Evolutionary conservation across 2,113 vertebrate genomes (phyloP).

Genomic region (Nyctibius bracteatus): DNA sequence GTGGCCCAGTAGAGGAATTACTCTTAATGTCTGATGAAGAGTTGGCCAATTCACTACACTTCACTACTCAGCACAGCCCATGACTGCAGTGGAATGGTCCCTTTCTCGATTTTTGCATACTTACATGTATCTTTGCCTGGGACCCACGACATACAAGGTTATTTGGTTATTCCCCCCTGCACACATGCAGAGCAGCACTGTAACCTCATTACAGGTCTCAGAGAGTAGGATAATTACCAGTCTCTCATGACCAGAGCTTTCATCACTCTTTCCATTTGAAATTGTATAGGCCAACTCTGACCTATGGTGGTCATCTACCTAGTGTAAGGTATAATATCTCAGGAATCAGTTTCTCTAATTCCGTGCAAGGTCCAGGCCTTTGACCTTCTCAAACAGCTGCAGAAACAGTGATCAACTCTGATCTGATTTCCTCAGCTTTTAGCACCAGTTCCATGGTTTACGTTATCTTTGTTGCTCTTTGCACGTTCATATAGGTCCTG

Average conservation of each 20-base stretch:
- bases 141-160: not conserved
- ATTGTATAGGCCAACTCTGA: conserved; percentile 1
- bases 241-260: not conserved
- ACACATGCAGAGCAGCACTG: not conserved
- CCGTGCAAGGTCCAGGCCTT: not conserved
- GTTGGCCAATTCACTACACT: not conserved
- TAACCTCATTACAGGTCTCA: not conserved
- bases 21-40: too few relatives aligned
- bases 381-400: not conserved
- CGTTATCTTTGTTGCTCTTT: not conserved
- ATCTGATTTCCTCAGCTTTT: conserved; percentile 17
- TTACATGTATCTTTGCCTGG: not conserved
- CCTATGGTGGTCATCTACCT: not conserved
- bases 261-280: not conserved
- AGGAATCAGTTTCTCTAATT: not conserved
- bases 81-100: not conserved
- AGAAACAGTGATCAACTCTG: not conserved
- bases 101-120: not conserved
- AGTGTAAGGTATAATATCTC: not conserved
- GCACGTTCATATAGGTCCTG: not conserved
- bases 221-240: not conserved
- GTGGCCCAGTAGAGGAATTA: not conserved
- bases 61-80: not conserved
- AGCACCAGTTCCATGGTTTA: not conserved
- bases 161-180: not conserved